Conservation (phyloP, 2,888 invertebrate genomes). For the Muscina levida region DNA sequence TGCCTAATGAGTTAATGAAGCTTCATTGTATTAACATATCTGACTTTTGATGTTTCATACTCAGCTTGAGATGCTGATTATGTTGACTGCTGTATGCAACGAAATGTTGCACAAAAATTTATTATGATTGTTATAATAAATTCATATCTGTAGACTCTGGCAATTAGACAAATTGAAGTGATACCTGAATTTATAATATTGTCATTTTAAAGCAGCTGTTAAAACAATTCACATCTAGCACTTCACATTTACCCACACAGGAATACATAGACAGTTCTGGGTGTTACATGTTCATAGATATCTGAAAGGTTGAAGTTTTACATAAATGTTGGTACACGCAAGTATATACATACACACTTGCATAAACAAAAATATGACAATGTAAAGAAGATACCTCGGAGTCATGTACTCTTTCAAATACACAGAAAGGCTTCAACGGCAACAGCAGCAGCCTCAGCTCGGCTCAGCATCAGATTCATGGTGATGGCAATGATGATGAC, state of each 20-base stretch:
- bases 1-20: conserved; percentile 29
- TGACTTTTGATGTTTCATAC: conserved; percentile 2
- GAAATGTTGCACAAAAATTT: conserved; percentile 27
- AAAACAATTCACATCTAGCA: conserved; percentile 53
- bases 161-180: conserved; percentile 65
- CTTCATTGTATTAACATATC: conserved; percentile 20
- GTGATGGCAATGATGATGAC: neutral
- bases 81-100: neutral
- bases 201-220: conserved; percentile 63
- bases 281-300: neutral
- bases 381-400: conserved; percentile 26
- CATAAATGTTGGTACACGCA: conserved; percentile 11
- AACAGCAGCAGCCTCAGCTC: neutral
- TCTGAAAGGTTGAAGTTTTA: neutral
- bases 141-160: conserved; percentile 51
- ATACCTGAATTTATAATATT: conserved; percentile 63
- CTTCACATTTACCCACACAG: neutral
- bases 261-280: neutral
- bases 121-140: conserved; percentile 43
- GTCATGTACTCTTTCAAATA: conserved; percentile 15
- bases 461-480: neutral
- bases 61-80: neutral
- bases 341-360: neutral
- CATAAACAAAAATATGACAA: conserved; percentile 9
- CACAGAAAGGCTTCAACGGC: neutral